Conservation (phyloP, 2,888 invertebrate genomes). For the Steinernema hermaphroditum region DNA sequence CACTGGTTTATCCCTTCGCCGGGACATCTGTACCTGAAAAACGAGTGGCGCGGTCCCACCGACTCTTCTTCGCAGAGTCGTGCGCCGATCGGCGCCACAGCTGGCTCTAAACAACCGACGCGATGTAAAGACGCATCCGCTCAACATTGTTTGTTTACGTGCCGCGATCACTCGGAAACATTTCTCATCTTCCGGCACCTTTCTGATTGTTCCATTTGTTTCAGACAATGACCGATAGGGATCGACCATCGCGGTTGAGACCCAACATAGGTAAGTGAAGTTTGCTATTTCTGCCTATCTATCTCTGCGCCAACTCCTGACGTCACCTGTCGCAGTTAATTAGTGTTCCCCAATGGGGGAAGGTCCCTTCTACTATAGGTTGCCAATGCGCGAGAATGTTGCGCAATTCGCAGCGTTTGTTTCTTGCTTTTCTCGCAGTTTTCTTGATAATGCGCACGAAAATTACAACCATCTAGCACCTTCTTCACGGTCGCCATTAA, state of each 20-base stretch:
- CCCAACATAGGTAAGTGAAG: background rate
- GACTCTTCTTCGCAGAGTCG: no score
- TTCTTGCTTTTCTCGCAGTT: no score
- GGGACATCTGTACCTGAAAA: constrained; percentile 7
- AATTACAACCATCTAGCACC: no score
- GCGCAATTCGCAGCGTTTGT: no score
- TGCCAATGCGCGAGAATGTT: no score
- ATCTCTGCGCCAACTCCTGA: background rate
- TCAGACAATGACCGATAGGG: constrained; percentile 25
- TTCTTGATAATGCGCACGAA: no score
- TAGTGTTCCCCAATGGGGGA: background rate
- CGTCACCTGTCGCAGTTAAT: background rate
- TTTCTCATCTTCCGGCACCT: no score
- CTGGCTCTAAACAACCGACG: background rate
- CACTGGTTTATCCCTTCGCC: background rate
- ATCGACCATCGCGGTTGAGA: constrained; percentile 12
- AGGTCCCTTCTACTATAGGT: no score
- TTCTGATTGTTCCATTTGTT: background rate
- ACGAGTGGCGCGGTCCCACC: background rate
- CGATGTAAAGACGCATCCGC: no score
- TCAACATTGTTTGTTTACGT: no score
- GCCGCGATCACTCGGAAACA: no score
- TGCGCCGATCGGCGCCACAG: background rate
- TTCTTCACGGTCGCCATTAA: no score
- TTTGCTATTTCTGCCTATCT: background rate